Evolutionary conservation across 1,140 invertebrate genomes (phyloP), one percentile per base, ranked within the genome.

Genomic region (Ganaspis sp.): DNA sequence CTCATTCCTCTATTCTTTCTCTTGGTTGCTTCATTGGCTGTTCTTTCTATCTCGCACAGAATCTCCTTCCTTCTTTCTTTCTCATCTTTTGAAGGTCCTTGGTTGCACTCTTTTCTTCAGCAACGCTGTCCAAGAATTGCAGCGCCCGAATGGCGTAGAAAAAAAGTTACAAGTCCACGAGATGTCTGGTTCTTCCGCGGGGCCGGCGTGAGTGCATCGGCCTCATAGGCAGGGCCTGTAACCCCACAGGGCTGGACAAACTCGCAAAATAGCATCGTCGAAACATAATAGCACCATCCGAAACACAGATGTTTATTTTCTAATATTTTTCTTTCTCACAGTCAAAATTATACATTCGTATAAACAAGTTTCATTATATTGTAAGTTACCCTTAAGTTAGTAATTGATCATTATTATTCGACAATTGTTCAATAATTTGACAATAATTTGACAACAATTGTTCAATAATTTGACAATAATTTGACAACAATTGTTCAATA

Each of bases 161-260:
- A 75, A 76, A 76, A 49, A 70, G 69, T 69, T 71, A 70, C 74
- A 70, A 58, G 75, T 77, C 72, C 72, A 49, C 71, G 64, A 73
- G 26, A 73, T 72, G 72, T 73, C 72, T 73, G 76, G 70, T 54
- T 72, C 72, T 74, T 77, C 69, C 76, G 76, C 69, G 76, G 72
- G 76, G 40, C 76, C 72, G 38, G 19, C 29, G 5, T 4, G 70
- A 17, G 37, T 58, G 76, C 71, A 42, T 78, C 70, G 70, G 70
- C 69, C 73, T 78, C 72, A 70, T 74, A 74, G 72, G 76, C 72
- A 42, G 72, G 76, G 73, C 77, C 71, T 77, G 75, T 71, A 72
- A 76, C 49, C 74, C 71, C 74, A 40, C 34, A 53, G 45, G 26
- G 29, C 72, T 69, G 73, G 11, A 58, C 21, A 26, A 26, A 26